A percentile compares a stretch with the other conserved stretches of the same genome.
Evolutionary conservation across 2,797 vertebrate genomes (phyloP).

Genomic region (Eospalax fontanierii): DNA sequence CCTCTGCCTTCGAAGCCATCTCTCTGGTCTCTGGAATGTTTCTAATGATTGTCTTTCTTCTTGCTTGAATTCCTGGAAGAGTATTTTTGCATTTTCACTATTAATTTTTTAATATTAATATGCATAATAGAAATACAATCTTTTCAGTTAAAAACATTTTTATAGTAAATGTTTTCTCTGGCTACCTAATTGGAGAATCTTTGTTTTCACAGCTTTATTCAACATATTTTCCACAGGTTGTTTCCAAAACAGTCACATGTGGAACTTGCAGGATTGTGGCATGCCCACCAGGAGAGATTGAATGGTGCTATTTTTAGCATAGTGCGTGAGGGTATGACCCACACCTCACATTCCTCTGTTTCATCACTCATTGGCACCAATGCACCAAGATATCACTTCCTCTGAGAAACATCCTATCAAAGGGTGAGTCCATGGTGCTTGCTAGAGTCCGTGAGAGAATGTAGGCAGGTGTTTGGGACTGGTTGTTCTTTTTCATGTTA

Average conservation of each 20-base stretch:
- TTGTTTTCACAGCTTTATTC: constrained; percentile 19
- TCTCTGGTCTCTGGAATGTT: neutral
- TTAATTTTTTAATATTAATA: constrained; percentile 46
- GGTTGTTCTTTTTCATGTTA: neutral
- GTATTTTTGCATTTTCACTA: neutral
- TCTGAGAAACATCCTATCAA: neutral
- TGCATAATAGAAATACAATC: neutral
- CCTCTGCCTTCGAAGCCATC: neutral
- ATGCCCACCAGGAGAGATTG: neutral
- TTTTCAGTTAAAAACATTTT: neutral
- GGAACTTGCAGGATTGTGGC: neutral
- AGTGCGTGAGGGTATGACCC: neutral
- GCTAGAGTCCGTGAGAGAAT: neutral
- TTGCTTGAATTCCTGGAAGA: constrained; percentile 49
- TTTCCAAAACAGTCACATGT: constrained; percentile 21
- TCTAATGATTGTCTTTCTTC: neutral
- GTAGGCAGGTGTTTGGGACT: neutral
- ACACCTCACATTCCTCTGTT: neutral
- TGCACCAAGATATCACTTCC: neutral
- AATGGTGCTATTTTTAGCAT: neutral
- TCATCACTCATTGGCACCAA: neutral
- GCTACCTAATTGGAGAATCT: neutral
- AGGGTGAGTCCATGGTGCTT: neutral
- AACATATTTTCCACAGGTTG: neutral
- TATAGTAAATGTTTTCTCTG: neutral